phyloP scores from a whole-genome alignment of 2,888 invertebrate species.

The Leptinotarsa peninsularis region DNA sequence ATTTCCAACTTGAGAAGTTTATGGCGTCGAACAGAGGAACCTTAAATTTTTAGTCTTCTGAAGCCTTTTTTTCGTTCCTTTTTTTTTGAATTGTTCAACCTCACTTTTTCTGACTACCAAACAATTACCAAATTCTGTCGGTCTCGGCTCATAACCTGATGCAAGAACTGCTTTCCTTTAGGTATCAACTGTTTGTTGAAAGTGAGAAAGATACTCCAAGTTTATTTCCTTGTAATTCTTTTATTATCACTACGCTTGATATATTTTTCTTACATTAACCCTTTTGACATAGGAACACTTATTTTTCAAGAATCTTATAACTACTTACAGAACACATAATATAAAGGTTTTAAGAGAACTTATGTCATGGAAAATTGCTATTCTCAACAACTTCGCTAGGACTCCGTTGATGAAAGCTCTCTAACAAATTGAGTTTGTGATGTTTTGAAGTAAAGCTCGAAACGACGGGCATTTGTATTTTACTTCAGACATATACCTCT shows the following conservation, averaged over 20 bases:
- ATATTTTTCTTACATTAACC: not conserved
- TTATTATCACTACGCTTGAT: not conserved
- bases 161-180: not conserved
- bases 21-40: not conserved
- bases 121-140: not conserved
- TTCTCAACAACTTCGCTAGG: too few relatives aligned
- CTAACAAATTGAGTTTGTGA: too few relatives aligned
- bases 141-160: not conserved
- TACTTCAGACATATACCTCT: too few relatives aligned
- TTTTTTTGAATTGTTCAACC: not conserved
- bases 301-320: not conserved
- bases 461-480: too few relatives aligned
- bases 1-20: not conserved
- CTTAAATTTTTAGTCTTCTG: not conserved
- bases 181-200: not conserved
- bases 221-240: not conserved
- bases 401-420: too few relatives aligned
- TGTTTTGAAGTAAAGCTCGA: too few relatives aligned
- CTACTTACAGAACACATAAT: not conserved
- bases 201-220: not conserved
- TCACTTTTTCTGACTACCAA: not conserved
- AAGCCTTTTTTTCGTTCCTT: not conserved
- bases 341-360: not conserved
- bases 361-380: too few relatives aligned
- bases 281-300: not conserved